Evolutionary conservation across 2,113 vertebrate species (phyloP), one percentile per base, ranked within the genome.

Genomic region (Zosterops japonicus): DNA sequence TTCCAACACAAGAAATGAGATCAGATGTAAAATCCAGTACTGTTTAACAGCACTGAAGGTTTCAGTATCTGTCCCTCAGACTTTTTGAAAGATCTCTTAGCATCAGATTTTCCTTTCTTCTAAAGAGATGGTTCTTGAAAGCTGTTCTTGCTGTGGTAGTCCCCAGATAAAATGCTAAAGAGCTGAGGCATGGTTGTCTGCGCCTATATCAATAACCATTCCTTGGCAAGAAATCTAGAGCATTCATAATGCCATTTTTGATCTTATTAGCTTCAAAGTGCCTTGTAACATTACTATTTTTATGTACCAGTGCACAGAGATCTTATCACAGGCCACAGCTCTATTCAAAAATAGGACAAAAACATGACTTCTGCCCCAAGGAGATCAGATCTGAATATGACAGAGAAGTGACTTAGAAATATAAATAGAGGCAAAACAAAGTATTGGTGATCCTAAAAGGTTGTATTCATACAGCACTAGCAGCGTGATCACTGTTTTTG

Each of bases 1-100:
- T 96, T 72, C 87, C 53, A 49, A 9, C 13, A 74, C 25, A 82
- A 94, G 75, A 93, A 82, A 82, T 65, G 36, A 92, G 83, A 91
- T 79, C 91, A 93, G 53, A 41, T 35, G 42, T 57, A 84, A 87
- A 93, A 87, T 60, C 67, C 53, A 82, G 69, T 42, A 14, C 9
- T 11, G 29, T 56, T 69, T 50, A 83, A 89, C 0, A 0, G 24
- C 50, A 74, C 17, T 41, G 60, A 80, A 69, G 67, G 46, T 77
- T 91, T 93, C 67, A 42, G 10, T 91, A 36, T 80, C 78, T 92
- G 55, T 61, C 39, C 31, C 74, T 93, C 52, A 77, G 67, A 80
- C 18, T 31, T 67, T 65, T 80, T 70, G 28, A 85, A 87, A 89
- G 33, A 13, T 94, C 35, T 87, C 19, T 61, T 65, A 50, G 52